Base-by-base conservation (phyloP, 2,888 invertebrate genomes). In the Charanyca ferruginea region DNA sequence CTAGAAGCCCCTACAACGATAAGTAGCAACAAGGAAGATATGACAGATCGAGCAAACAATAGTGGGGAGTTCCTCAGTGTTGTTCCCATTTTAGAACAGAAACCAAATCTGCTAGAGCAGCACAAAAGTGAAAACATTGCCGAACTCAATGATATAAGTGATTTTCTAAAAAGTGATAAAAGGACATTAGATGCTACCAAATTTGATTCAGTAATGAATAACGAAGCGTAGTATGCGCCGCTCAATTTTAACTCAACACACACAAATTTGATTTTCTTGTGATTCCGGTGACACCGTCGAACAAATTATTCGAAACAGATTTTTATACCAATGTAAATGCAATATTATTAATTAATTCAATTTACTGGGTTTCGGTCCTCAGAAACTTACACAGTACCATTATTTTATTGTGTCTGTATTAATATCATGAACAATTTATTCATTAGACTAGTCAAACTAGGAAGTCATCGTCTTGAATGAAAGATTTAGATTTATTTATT, bases 391-490 rank as follows among this genome's bases (percentile, higher is more conserved):
- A 62, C 65, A 28, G 63, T 83, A 80, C 74, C 75, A 80, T 77
- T 68, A 80, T 78, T 74, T 80, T 80, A 83, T 69, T 62, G 64
- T 66, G 48, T 38, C 65, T 77, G 65, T 74, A 69, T 74, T 71
- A 77, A 83, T 83, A 79, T 82, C 78, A 70, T 81, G 80, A 85
- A 81, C 85, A 83, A 83, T 85, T 87, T 83, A 88, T 88, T 87
- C 84, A 89, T 93, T 94, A 94, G 94, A 94, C 95, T 95, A 95
- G 95, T 95, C 95, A 95, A 92, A 91, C 89, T 92, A 91, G 91
- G 87, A 89, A 87, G 90, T 90, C 91, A 90, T 87, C 85, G 83
- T 82, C 87, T 87, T 88, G 90, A 88, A 77, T 68, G 85, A 86
- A 87, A 88, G 88, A 88, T 91, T 80, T 83, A 91, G 89, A 89